Conservation (phyloP, 2,113 vertebrate species). For the Ancistrus triradiatus region DNA sequence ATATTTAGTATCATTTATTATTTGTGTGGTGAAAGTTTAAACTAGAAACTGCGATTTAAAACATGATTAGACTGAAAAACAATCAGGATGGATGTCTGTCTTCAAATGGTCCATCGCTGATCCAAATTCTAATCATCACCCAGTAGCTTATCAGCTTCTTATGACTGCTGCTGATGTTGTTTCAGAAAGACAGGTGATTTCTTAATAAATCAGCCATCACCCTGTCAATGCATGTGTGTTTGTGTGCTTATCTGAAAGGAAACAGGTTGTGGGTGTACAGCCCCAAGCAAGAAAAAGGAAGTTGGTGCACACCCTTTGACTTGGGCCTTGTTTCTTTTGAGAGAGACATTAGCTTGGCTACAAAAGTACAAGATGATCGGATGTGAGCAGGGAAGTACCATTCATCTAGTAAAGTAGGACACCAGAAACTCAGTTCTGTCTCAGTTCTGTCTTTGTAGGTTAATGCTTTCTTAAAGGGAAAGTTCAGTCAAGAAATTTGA, state of each 20-base stretch:
- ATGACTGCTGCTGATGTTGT: not conserved
- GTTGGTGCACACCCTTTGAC: constrained; percentile 2
- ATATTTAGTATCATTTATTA: too few relatives aligned
- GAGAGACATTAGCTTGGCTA: not conserved
- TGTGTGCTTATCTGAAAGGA: constrained; percentile 15
- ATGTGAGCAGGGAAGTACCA: too few relatives aligned
- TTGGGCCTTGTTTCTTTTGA: not conserved
- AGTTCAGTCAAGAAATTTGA: too few relatives aligned
- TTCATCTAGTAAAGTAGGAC: too few relatives aligned
- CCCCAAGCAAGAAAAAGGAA: constrained; percentile 9
- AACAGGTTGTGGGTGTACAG: constrained; percentile 15
- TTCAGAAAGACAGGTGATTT: not conserved
- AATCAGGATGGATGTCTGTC: too few relatives aligned
- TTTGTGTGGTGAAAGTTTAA: too few relatives aligned
- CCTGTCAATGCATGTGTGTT: not conserved
- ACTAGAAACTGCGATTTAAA: too few relatives aligned
- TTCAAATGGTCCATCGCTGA: not conserved
- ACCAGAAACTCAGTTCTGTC: too few relatives aligned
- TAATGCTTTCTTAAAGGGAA: too few relatives aligned
- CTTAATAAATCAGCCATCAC: constrained; percentile 15
- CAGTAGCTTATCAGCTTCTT: not conserved
- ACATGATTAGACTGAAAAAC: not conserved
- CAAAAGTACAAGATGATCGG: too few relatives aligned
- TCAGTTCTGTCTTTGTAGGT: too few relatives aligned
- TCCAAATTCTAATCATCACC: not conserved